These are phyloP conservation scores for Sebastes ruberrimus DNA, from an alignment of 2,797 vertebrate genomes.

Conservation along the genomic window DNA sequence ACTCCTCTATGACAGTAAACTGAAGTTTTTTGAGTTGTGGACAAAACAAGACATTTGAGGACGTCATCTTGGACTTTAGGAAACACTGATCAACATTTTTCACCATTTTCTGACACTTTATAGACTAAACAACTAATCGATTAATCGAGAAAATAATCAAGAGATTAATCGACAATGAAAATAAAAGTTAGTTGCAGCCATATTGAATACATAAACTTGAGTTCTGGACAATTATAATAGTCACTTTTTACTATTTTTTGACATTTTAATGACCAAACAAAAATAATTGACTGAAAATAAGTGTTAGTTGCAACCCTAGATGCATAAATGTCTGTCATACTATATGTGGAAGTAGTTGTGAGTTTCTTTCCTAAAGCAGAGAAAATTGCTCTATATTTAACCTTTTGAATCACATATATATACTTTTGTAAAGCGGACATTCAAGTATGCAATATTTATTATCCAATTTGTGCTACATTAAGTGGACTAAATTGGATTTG, in stretches of 20 bases:
- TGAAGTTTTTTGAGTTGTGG: fast-evolving
- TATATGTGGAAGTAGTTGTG: background rate
- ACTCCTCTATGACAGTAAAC: no score
- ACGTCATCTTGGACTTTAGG: no score
- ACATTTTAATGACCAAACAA: background rate
- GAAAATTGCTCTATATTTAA: slow-evolving; percentile 6
- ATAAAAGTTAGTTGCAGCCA: fast-evolving
- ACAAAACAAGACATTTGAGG: fast-evolving
- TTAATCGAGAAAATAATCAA: fast-evolving
- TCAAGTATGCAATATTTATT: slow-evolving; percentile 41
- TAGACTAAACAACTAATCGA: no score
- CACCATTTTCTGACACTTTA: no score
- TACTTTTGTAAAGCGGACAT: slow-evolving; percentile 1
- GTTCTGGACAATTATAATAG: background rate
- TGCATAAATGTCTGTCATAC: background rate
- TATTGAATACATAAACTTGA: background rate
- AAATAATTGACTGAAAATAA: background rate
- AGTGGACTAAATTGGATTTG: slow-evolving; percentile 44
- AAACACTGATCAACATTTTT: no score
- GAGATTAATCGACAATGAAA: fast-evolving
- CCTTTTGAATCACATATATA: slow-evolving; percentile 15
- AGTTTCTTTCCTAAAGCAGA: background rate
- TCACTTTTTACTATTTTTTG: background rate
- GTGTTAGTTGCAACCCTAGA: background rate
- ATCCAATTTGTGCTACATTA: slow-evolving; percentile 35